Conservation (phyloP, 2,888 invertebrate species). For the Nephrotoma flavescens region DNA sequence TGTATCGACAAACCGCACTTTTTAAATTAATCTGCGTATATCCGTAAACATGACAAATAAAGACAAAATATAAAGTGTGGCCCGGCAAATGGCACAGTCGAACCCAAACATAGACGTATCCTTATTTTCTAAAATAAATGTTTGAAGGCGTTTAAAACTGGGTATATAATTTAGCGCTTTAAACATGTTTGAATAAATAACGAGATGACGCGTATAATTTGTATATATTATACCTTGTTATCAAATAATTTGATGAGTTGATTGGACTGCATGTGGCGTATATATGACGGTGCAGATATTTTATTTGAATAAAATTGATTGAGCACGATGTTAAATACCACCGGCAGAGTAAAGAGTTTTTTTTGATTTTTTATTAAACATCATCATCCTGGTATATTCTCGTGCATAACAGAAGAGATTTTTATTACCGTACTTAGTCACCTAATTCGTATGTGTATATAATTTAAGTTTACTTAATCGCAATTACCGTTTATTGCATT, state of each 20-base stretch:
- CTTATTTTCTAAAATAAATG: too few species aligned
- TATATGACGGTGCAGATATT: not conserved
- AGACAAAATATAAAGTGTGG: too few species aligned
- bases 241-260: not conserved
- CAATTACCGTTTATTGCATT: not conserved
- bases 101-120: too few species aligned
- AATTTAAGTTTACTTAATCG: not conserved
- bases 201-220: not conserved
- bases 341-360: not conserved
- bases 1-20: too few species aligned
- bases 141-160: not conserved
- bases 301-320: not conserved
- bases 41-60: too few species aligned
- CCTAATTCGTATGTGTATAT: not conserved
- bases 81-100: too few species aligned
- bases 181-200: not conserved
- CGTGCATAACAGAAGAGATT: not conserved
- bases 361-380: not conserved
- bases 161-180: not conserved
- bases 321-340: not conserved
- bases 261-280: not conserved
- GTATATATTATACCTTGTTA: not conserved
- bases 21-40: too few species aligned
- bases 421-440: not conserved
- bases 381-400: not conserved